Evolutionary conservation across 2,113 vertebrate species (phyloP), one percentile per base, ranked within the genome.

Genomic region (Pitta sordida): DNA sequence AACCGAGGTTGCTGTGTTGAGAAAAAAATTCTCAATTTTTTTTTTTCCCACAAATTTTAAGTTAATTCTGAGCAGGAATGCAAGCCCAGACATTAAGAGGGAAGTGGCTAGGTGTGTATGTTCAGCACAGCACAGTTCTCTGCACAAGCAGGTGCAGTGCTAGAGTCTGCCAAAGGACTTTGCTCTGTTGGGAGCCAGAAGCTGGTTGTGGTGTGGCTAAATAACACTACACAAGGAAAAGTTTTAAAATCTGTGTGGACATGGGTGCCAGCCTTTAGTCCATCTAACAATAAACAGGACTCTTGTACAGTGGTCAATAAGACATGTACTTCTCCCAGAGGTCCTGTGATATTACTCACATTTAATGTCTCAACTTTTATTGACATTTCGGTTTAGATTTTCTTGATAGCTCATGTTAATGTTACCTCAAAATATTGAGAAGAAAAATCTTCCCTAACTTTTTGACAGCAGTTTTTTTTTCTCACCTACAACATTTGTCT

Each of bases 171-270:
- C 51, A 30, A 55, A 78, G 26, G 13, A 36, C n/a, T n/a, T 92
- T 27, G 19, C 0, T 0, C 17, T 41, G 15, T 34, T 3, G 3
- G 41, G 10, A 79, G 2, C 36, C 22, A 56, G 24, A 71, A 65
- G 5, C 11, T 90, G 67, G 30, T 17, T 58, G 15, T 52, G 36
- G 14, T 68, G 21, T 53, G 22, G 26, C 58, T 73, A 73, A 68
- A 8, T 39, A 41, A 63, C 16, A 44, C 2, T 55, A 18, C 13
- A 9, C 3, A 15, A 65, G 6, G 20, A 63, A 79, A 68, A 2
- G 13, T 26, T 37, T 78, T 51, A 59, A 67, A 49, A 41, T 74
- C 4, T 74, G 7, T n/a, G 15, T 62, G 37, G 24, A 34, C 22
- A 12, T 58, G 43, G 9, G 14, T 62, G 15, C 12, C 15, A 76